phyloP scores from a whole-genome alignment of 1,140 invertebrate genomes.

The Aphelinus certus region DNA sequence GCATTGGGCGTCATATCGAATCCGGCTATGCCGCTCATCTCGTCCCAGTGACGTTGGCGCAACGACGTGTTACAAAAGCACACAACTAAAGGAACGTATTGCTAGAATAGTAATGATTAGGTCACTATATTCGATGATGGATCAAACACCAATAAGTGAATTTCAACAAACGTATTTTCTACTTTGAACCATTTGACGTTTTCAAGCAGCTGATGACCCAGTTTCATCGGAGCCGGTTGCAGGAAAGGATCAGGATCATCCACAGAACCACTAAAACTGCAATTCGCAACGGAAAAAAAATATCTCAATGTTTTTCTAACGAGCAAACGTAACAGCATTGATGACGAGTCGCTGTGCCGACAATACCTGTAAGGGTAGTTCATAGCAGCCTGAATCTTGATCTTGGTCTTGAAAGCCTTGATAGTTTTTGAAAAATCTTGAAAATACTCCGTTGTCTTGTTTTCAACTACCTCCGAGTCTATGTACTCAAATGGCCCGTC shows the following conservation, averaged over 20 bases:
- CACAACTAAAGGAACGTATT: conserved; percentile 80
- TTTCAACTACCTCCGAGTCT: conserved; percentile 77
- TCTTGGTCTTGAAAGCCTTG: conserved; percentile 82
- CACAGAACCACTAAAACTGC: conserved; percentile 69
- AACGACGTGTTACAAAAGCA: conserved; percentile 90
- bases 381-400: conserved; percentile 78
- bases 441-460: conserved; percentile 75
- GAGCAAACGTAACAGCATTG: background rate
- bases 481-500: conserved; percentile 90
- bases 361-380: conserved; percentile 70
- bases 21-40: conserved; percentile 85
- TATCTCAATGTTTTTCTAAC: background rate
- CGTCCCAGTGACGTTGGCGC: conserved; percentile 88
- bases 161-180: conserved; percentile 1
- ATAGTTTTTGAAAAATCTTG: conserved; percentile 81
- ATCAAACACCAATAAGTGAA: no score
- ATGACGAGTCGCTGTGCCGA: background rate
- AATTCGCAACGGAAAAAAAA: conserved; percentile 32
- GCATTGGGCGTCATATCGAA: conserved; percentile 87
- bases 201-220: conserved; percentile 76
- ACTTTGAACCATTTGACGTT: conserved; percentile 83
- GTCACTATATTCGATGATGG: no score
- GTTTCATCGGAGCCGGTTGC: conserved; percentile 80
- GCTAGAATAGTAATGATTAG: conserved; percentile 62
- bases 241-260: conserved; percentile 81